Percentiles rank a stretch among this genome's conserved stretches.
These are phyloP conservation scores for Leptodactylus fuscus DNA, from an alignment of 2,113 vertebrate genomes.

Conservation along the genomic window DNA sequence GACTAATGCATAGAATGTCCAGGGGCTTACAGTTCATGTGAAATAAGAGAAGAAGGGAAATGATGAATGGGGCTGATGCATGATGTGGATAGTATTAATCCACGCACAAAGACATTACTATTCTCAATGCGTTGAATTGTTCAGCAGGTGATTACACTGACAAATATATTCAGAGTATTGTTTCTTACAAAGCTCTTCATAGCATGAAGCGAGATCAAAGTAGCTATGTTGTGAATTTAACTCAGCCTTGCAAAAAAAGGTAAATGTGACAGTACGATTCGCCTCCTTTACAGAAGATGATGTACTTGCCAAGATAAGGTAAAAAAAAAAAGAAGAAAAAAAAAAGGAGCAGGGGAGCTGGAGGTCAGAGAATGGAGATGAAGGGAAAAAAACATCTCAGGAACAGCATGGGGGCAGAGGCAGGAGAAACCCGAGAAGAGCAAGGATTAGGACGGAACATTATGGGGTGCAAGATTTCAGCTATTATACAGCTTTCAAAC, in stretches of 20 bases:
- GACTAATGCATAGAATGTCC: slow-evolving; percentile 28
- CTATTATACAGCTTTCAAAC: slow-evolving; percentile 3
- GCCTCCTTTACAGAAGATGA: slow-evolving; percentile 20
- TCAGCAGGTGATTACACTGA: slow-evolving; percentile 48
- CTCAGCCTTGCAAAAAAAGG: slow-evolving; percentile 8
- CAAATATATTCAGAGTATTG: slow-evolving; percentile 47
- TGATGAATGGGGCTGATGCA: slow-evolving; percentile 47
- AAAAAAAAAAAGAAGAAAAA: not conserved
- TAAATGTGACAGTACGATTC: slow-evolving; percentile 40
- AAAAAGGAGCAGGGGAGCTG: slow-evolving; percentile 3
- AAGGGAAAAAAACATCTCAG: slow-evolving; percentile 5
- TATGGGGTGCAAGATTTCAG: slow-evolving; percentile 17
- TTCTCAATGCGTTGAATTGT: slow-evolving; percentile 41
- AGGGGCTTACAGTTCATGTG: slow-evolving; percentile 39
- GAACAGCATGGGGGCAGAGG: slow-evolving; percentile 13
- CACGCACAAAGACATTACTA: slow-evolving; percentile 46
- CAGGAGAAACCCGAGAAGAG: slow-evolving; percentile 12
- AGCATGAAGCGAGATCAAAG: slow-evolving; percentile 42
- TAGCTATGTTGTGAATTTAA: slow-evolving; percentile 44
- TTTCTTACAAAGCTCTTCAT: slow-evolving; percentile 41
- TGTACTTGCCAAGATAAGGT: slow-evolving; percentile 40
- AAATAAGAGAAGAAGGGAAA: slow-evolving; percentile 40
- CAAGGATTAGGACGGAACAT: slow-evolving; percentile 16
- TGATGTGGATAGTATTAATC: slow-evolving; percentile 50
- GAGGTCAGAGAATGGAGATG: slow-evolving; percentile 13